Percentiles rank a stretch among this genome's conserved stretches.
phyloP scores from a whole-genome alignment of 2,888 invertebrate species.

The Drosophila histrio region DNA sequence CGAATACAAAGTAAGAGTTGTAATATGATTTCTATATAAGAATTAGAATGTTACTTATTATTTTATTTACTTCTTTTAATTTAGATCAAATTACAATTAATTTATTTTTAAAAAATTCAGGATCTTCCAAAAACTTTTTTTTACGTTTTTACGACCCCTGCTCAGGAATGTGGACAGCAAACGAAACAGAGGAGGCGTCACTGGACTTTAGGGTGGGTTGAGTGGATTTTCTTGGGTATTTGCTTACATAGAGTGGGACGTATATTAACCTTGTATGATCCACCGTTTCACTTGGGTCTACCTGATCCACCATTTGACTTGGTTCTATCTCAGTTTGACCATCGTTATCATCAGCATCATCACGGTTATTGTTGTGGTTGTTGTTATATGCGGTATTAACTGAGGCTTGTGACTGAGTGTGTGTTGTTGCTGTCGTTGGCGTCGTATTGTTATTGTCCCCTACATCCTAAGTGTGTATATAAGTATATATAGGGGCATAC shows the following conservation, averaged over 20 bases:
- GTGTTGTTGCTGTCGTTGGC: slow-evolving; percentile 22
- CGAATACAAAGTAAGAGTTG: too few relatives aligned
- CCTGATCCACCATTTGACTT: slow-evolving; percentile 41
- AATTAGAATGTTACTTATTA: too few relatives aligned
- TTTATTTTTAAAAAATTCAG: too few relatives aligned
- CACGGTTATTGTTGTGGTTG: slow-evolving; percentile 20
- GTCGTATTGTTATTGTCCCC: slow-evolving; percentile 66
- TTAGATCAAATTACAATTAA: too few relatives aligned
- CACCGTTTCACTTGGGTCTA: slow-evolving; percentile 27
- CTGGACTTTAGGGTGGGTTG: not conserved
- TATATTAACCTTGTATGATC: slow-evolving; percentile 66
- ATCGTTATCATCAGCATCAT: slow-evolving; percentile 10
- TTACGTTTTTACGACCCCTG: not conserved
- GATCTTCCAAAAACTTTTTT: too few relatives aligned
- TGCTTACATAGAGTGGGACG: slow-evolving; percentile 12
- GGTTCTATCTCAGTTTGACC: slow-evolving; percentile 29
- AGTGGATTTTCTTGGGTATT: slow-evolving; percentile 3
- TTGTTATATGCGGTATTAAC: slow-evolving; percentile 44
- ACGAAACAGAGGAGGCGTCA: slow-evolving; percentile 3
- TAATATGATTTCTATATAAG: too few relatives aligned
- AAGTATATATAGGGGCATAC: slow-evolving; percentile 1
- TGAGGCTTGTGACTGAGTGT: slow-evolving; percentile 59
- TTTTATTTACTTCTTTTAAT: too few relatives aligned
- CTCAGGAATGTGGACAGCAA: slow-evolving; percentile 18
- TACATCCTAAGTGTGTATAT: slow-evolving; percentile 59